These are phyloP conservation scores for Artibeus jamaicensis DNA, from an alignment of 2,797 vertebrate genomes.

Conservation along the genomic window DNA sequence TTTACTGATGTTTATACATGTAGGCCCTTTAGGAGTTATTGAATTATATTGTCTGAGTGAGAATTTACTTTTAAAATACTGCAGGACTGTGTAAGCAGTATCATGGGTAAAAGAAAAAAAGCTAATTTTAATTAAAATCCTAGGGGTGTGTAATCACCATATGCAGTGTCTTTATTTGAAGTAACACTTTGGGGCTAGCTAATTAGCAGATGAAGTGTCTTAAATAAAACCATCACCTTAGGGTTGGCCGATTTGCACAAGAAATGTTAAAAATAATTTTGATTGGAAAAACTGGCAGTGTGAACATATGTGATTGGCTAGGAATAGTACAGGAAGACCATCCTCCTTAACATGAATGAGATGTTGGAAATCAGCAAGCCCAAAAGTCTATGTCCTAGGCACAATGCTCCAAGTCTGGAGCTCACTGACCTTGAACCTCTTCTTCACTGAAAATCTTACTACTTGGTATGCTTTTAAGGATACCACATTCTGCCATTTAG, in stretches of 20 bases:
- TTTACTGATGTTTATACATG: neutral
- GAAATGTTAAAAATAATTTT: slow-evolving; percentile 36
- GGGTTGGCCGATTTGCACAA: neutral
- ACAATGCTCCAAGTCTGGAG: neutral
- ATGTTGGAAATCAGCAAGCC: neutral
- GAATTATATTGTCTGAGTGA: neutral
- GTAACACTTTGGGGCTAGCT: neutral
- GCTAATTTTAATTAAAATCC: slow-evolving; percentile 42
- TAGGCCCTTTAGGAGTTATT: neutral
- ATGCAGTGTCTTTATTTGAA: neutral
- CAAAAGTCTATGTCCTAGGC: neutral
- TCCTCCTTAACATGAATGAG: neutral
- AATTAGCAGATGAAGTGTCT: slow-evolving; percentile 13
- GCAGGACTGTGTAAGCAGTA: neutral
- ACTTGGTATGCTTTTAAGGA: neutral
- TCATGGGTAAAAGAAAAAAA: neutral
- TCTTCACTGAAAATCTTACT: neutral
- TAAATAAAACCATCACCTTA: slow-evolving; percentile 9
- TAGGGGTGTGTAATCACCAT: slow-evolving; percentile 30
- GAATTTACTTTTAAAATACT: slow-evolving; percentile 10
- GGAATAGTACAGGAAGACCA: neutral
- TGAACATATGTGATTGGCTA: neutral
- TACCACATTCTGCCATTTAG: neutral
- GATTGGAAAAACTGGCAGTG: neutral
- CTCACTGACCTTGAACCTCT: neutral